Evolutionary conservation across 2,888 invertebrate genomes (phyloP), one percentile per base, ranked within the genome.

Genomic region (Drepanosiphum platanoidis): DNA sequence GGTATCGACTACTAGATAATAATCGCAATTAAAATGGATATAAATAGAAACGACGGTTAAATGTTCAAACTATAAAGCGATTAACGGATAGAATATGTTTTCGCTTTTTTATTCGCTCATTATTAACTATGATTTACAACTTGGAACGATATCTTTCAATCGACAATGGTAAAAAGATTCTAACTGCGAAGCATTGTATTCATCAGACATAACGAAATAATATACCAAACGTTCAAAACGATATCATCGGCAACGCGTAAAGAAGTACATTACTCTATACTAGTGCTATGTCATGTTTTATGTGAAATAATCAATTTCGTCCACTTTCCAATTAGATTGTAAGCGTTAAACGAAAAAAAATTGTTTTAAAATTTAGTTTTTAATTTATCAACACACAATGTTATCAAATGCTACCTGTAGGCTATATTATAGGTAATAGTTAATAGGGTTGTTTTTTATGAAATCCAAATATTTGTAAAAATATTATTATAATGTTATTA

Each of bases 221-320:
- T 46, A n/a, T 75, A 34, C 15, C 9, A 15, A 75, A 58, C 58
- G 34, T 18, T 75, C 36, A 64, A 64, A 64, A 61, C 7, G n/a
- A 36, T 58, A 75, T 58, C 22, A 75, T 58, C 32, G 18, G n/a
- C 58, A 22, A 58, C 15, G n/a, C 36, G 36, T 58, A 8, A 22
- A 13, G 52, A 34, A 52, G 52, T 22, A 3, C 18, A 3, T 52
- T 52, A 52, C 22, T 22, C 2, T 52, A n/a, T 46, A 58, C 15
- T 36, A 36, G n/a, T 58, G 58, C 34, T 9, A n/a, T 58, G 75
- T 75, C 75, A 75, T 58, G n/a, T n/a, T n/a, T n/a, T n/a, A n/a
- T n/a, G 15, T 3, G 58, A 58, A 34, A 34, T 58, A 75, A 18
- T 8, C 34, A 7, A 61, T 58, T 58, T 34, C 36, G 18, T 34